Conservation (phyloP, 64 coral and sea anemone species). For the Actinia tenebrosa region DNA sequence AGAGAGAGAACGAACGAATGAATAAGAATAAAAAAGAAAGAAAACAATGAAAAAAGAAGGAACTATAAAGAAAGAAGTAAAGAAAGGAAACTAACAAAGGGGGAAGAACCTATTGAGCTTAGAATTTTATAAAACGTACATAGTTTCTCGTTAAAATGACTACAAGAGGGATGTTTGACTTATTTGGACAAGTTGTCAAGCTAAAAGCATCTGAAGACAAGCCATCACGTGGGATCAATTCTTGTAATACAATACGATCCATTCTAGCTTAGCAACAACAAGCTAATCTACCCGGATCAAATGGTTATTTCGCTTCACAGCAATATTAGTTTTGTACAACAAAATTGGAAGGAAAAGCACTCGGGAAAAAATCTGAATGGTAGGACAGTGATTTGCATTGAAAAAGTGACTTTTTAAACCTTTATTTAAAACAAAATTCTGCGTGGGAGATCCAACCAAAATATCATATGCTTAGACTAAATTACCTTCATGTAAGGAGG, state of each 20-base stretch:
- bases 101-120: no score
- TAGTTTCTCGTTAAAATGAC: no score
- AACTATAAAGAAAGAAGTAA: not conserved
- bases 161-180: no score
- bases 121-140: no score
- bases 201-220: no score
- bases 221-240: not conserved
- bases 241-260: constrained; percentile 10
- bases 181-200: no score
- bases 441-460: not conserved
- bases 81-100: not conserved
- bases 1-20: not conserved
- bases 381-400: not conserved
- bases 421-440: not conserved
- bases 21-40: not conserved
- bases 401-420: not conserved
- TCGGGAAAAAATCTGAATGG: not conserved
- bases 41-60: not conserved
- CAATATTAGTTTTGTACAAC: not conserved
- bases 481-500: not conserved
- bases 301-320: no score
- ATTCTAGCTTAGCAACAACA: constrained; percentile 9
- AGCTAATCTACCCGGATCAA: not conserved
- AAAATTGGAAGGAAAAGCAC: not conserved
- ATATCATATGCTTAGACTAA: not conserved